A percentile compares a stretch with the other conserved stretches of the same genome.
These are phyloP conservation scores for Cyclopterus lumpus DNA, from an alignment of 2,797 vertebrate species.

Conservation along the genomic window DNA sequence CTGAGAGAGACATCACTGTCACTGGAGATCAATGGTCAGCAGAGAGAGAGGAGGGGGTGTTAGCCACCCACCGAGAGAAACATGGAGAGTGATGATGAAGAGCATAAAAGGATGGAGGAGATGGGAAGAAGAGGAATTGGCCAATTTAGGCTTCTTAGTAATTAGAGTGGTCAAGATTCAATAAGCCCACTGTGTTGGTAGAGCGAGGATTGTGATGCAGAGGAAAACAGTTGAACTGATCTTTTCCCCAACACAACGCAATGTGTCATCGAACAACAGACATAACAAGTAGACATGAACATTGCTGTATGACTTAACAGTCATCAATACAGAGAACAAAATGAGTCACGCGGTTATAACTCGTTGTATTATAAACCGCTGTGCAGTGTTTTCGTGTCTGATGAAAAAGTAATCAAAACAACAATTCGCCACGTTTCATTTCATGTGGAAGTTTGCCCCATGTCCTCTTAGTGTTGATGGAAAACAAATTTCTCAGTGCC, in stretches of 20 bases:
- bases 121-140: background rate
- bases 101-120: background rate
- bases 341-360: background rate
- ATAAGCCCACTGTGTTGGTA: background rate
- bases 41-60: background rate
- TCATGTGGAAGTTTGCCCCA: no score
- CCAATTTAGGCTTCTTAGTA: background rate
- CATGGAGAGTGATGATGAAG: slow-evolving; percentile 12
- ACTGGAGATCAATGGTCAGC: slow-evolving; percentile 42
- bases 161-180: background rate
- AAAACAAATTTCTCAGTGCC: no score
- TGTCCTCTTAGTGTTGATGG: no score
- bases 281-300: background rate
- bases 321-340: background rate
- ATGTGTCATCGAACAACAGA: background rate
- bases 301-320: background rate
- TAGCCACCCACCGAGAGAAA: slow-evolving; percentile 12
- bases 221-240: background rate
- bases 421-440: no score
- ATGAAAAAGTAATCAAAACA: background rate
- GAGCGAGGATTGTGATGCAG: background rate
- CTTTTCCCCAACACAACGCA: background rate
- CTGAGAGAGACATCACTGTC: slow-evolving; percentile 64
- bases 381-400: background rate
- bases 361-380: background rate